Base-by-base conservation (phyloP, 2,888 invertebrate species). In the Ormyrus nitidulus region DNA sequence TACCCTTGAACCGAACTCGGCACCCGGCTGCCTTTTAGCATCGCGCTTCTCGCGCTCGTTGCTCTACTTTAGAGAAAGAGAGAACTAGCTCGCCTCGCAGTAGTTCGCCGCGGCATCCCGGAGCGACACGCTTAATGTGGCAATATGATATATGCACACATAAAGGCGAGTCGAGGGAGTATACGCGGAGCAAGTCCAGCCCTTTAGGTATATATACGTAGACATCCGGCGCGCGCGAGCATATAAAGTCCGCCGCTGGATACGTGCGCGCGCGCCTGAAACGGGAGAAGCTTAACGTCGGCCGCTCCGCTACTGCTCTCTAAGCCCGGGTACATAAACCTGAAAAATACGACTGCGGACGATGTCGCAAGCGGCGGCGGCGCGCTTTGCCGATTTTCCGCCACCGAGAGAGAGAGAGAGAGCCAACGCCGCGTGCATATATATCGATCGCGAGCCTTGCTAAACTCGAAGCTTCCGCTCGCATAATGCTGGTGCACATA, bases 111-210 rank as follows among this genome's bases (percentile, higher is more conserved):
- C 2, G 56, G 70, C 62, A 79, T 75, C 86, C 83, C 84, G 85
- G 85, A 84, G 84, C 84, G 85, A 87, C 85, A 83, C 84, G 83
- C 84, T 85, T 86, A 88, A 88, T 86, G 87, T 85, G 86, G 86
- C 86, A 83, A 86, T 85, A 86, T 88, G 87, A 88, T 86, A 86
- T 88, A 86, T 49, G 72, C 59, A 46, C 83, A 85, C 82, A 84
- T 83, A 73, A 70, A 76, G 62, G 77, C 56, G 34, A 72, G 59
- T 48, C 62, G 72, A 59, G 68, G 66, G 68, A 54, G 66, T 65
- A 72, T 54, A 54, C 10, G 54, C n/a, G 13, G 69, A 46, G 10
- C 48, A 56, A 48, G 13, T 48, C 19, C 19, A 19, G 19, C 19
- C 19, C 19, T 19, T 19, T 19, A 19, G 19, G 19, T 44, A 64